Evolutionary conservation across 2,113 vertebrate genomes (phyloP).

Genomic region (Ochotona curzoniae): DNA sequence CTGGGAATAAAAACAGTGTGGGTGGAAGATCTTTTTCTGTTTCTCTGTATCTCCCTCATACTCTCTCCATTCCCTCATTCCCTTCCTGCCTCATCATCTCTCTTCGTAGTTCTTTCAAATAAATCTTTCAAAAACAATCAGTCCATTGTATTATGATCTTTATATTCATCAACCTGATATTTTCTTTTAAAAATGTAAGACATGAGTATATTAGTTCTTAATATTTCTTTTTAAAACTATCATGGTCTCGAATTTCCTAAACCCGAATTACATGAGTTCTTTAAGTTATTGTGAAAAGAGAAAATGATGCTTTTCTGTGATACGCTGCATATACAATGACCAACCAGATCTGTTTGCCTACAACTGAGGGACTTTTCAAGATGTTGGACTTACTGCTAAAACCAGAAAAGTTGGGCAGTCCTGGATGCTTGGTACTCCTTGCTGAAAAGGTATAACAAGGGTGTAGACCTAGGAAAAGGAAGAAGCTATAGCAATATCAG

Average conservation of each 20-base stretch:
- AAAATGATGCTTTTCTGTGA: background rate
- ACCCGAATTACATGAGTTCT: background rate
- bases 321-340: background rate
- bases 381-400: background rate
- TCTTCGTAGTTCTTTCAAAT: no score
- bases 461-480: background rate
- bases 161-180: background rate
- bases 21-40: no score
- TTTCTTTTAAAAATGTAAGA: constrained; percentile 17
- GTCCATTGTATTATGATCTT: background rate
- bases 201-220: background rate
- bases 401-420: background rate
- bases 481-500: background rate
- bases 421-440: background rate
- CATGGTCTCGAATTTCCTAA: background rate
- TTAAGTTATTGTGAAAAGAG: background rate
- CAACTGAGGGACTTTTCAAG: background rate
- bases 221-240: background rate
- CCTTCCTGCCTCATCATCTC: no score
- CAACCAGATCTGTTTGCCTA: background rate
- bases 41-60: no score
- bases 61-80: no score
- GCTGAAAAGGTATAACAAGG: background rate
- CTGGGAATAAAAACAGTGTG: no score
- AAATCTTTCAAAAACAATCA: no score